These are phyloP conservation scores for Neria commutata DNA, from an alignment of 2,888 invertebrate species.

Conservation along the genomic window DNA sequence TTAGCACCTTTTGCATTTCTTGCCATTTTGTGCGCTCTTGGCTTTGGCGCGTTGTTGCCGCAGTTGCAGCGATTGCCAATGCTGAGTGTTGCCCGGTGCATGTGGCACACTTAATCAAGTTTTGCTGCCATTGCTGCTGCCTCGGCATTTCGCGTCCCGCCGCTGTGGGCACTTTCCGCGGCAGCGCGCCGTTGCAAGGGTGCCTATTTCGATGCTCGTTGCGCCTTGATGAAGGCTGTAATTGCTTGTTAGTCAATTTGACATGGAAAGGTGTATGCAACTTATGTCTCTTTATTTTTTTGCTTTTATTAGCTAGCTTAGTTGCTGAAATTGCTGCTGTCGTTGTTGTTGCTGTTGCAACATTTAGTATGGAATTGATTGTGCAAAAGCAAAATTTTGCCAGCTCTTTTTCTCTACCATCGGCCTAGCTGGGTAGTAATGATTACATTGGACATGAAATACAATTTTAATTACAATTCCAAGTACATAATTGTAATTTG, in stretches of 20 bases:
- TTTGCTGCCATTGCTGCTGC: slow-evolving; percentile 10
- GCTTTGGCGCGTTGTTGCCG: not conserved
- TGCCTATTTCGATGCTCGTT: slow-evolving; percentile 25
- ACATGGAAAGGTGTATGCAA: slow-evolving; percentile 34
- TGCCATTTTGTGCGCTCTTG: too few relatives aligned
- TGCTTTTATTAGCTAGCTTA: too few relatives aligned
- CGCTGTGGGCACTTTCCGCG: slow-evolving; percentile 12
- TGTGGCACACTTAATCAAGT: not conserved
- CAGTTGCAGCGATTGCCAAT: not conserved
- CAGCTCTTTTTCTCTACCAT: too few relatives aligned
- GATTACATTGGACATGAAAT: too few relatives aligned
- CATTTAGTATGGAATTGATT: too few relatives aligned
- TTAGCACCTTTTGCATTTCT: slow-evolving; percentile 1
- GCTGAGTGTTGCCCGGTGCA: not conserved
- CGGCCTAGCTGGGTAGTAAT: too few relatives aligned
- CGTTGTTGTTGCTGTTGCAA: slow-evolving; percentile 1
- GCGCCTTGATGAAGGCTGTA: slow-evolving; percentile 37
- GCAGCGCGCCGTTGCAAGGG: not conserved
- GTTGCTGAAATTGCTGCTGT: slow-evolving; percentile 14
- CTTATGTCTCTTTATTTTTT: too few relatives aligned
- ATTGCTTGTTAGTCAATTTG: slow-evolving; percentile 38
- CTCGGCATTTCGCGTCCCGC: slow-evolving; percentile 1
- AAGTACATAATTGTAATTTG: not conserved
- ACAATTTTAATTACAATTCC: not conserved
- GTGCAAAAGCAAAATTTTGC: too few relatives aligned